Base-by-base conservation (phyloP, 64 coral and sea anemone genomes). In the Porites lutea region DNA sequence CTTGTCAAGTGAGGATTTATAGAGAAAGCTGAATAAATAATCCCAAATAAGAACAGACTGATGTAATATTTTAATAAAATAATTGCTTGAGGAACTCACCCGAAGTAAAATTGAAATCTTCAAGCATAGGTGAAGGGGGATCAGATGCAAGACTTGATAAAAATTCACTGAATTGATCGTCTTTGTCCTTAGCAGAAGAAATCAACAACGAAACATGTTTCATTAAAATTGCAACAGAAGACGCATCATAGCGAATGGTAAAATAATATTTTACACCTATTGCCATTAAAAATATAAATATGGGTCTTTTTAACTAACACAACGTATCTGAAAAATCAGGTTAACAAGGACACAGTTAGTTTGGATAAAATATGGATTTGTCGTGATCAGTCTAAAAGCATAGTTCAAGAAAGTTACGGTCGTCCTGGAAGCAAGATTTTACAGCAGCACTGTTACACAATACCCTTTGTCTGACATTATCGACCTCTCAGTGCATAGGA, bases 161-260 rank as follows among this genome's bases (percentile, higher is more conserved):
- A 87, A 97, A 90, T 75, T 97, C 95, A 72, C 63, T 91, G 2
- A 97, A 83, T n/a, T 94, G 92, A 70, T 97, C 95, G 18, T 77
- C 52, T 59, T 90, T 97, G 84, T 63, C 72, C 95, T 97, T 52
- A 16, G 27, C 27, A 37, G 60, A 74, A 57, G 44, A 52, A 77
- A 54, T 53, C 91, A 91, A 87, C 74, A 85, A 73, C 71, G 48
- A 37, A 78, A 88, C 48, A 75, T 71, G 50, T n/a, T 52, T 51
- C 50, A 88, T 76, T 74, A 85, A 61, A 75, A 88, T 71, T 69
- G 10, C 3, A 84, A 48, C 61, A 84, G 49, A 48, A 65, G 48
- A 65, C 11, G 79, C 47, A 19, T 64, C 47, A 91, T 84, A 44
- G 63, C 63, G 48, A 46, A 46, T 48, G 13, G 2, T 48, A 13